Evolutionary conservation across 2,797 vertebrate species (phyloP).

Genomic region (Eulemur rubriventer): DNA sequence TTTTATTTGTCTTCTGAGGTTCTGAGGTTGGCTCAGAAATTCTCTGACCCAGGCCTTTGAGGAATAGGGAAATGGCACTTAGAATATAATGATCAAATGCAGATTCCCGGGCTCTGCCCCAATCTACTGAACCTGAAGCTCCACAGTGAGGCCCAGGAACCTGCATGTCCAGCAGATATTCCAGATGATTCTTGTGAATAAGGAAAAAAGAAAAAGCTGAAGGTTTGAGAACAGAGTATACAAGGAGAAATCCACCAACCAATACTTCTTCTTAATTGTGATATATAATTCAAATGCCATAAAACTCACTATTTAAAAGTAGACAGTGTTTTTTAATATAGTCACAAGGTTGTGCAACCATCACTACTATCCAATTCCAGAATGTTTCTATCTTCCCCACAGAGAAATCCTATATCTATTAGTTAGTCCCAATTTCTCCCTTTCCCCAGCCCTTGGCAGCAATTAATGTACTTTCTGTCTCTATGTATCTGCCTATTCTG

Average conservation of each 20-base stretch:
- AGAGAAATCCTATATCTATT: not conserved
- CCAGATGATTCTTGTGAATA: not conserved
- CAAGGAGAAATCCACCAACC: not conserved
- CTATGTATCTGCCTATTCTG: not conserved
- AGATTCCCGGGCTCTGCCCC: not conserved
- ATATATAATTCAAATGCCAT: constrained; percentile 37
- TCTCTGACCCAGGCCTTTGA: constrained; percentile 51
- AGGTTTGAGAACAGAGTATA: not conserved
- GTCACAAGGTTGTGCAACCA: not conserved
- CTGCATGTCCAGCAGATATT: not conserved
- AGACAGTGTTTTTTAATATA: not conserved
- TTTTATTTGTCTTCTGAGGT: constrained; percentile 80
- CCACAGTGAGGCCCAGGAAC: not conserved
- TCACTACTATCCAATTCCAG: not conserved
- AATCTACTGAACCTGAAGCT: not conserved
- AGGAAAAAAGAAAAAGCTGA: not conserved
- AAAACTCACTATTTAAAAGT: not conserved
- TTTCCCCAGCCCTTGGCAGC: not conserved
- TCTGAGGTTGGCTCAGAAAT: constrained; percentile 74
- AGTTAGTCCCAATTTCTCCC: not conserved
- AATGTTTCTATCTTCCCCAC: not conserved
- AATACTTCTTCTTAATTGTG: constrained; percentile 44
- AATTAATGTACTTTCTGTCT: not conserved
- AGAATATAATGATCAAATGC: not conserved
- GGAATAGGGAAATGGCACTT: constrained; percentile 14